Conservation (phyloP, 1,140 invertebrate species). For the Zaprionus kolodkinae region DNA sequence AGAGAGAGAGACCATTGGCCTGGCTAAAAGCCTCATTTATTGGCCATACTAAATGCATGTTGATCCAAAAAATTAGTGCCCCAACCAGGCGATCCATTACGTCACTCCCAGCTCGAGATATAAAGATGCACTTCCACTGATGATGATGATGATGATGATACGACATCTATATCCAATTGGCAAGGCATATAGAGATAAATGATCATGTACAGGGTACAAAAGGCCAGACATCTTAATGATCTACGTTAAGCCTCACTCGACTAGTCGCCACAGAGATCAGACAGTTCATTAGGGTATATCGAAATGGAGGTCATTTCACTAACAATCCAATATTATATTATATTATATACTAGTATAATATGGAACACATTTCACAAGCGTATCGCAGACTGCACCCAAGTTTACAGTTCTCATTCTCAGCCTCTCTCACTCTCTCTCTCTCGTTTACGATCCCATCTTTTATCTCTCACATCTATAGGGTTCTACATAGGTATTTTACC, state of each 20-base stretch:
- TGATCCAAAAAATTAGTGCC: slow-evolving; percentile 66
- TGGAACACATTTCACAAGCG: slow-evolving; percentile 1
- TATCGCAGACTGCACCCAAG: slow-evolving; percentile 31
- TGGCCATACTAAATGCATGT: slow-evolving; percentile 38
- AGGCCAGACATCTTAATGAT: slow-evolving; percentile 30
- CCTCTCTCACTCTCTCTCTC: neutral
- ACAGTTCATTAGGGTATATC: slow-evolving; percentile 3
- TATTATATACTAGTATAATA: neutral
- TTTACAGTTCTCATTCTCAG: slow-evolving; percentile 13
- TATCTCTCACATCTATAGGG: slow-evolving; percentile 24
- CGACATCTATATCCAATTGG: slow-evolving; percentile 39
- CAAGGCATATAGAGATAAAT: slow-evolving; percentile 24
- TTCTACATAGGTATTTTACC: slow-evolving; percentile 16
- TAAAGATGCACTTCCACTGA: slow-evolving; percentile 47
- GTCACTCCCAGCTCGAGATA: slow-evolving; percentile 43
- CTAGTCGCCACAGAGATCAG: neutral
- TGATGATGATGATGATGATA: slow-evolving; percentile 25
- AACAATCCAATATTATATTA: neutral
- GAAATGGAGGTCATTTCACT: slow-evolving; percentile 1
- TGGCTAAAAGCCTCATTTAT: slow-evolving; percentile 38
- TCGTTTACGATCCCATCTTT: slow-evolving; percentile 9
- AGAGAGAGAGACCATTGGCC: slow-evolving; percentile 3
- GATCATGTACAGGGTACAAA: slow-evolving; percentile 22
- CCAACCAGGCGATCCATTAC: slow-evolving; percentile 38
- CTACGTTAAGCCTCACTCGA: neutral